A percentile compares a stretch with the other conserved stretches of the same genome.
These are phyloP conservation scores for Drosophila auraria DNA, from an alignment of 1,140 invertebrate genomes.

Conservation along the genomic window DNA sequence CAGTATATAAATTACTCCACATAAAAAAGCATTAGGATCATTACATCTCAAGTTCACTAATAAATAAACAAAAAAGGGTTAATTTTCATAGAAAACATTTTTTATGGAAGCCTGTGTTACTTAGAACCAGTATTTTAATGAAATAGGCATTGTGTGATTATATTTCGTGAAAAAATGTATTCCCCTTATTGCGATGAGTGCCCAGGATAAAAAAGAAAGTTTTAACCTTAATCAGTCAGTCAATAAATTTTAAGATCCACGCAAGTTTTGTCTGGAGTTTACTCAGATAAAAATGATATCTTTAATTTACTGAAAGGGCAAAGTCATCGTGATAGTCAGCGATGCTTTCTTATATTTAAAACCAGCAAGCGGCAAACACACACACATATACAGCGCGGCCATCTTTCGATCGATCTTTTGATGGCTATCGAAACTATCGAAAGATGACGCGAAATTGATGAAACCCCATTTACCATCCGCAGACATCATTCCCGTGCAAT, in stretches of 20 bases:
- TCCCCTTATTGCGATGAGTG: background rate
- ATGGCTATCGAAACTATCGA: background rate
- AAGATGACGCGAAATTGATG: slow-evolving; percentile 13
- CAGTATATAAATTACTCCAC: too few relatives aligned
- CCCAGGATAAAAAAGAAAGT: background rate
- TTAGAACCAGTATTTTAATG: too few relatives aligned
- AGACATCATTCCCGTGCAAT: slow-evolving; percentile 63
- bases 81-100: too few relatives aligned
- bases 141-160: too few relatives aligned
- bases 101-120: too few relatives aligned
- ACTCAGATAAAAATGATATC: background rate
- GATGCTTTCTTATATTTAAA: background rate
- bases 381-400: background rate
- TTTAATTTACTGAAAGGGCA: background rate
- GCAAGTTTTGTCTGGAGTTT: background rate
- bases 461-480: slow-evolving; percentile 3
- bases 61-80: too few relatives aligned
- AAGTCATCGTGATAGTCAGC: background rate
- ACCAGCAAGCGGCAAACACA: slow-evolving; percentile 8
- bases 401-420: slow-evolving; percentile 4
- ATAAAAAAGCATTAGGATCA: too few relatives aligned
- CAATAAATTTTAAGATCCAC: too few relatives aligned
- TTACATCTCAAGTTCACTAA: too few relatives aligned
- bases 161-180: too few relatives aligned
- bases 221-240: background rate